These are phyloP conservation scores for Drosophila ezoana DNA, from an alignment of 2,888 invertebrate genomes.

Conservation along the genomic window DNA sequence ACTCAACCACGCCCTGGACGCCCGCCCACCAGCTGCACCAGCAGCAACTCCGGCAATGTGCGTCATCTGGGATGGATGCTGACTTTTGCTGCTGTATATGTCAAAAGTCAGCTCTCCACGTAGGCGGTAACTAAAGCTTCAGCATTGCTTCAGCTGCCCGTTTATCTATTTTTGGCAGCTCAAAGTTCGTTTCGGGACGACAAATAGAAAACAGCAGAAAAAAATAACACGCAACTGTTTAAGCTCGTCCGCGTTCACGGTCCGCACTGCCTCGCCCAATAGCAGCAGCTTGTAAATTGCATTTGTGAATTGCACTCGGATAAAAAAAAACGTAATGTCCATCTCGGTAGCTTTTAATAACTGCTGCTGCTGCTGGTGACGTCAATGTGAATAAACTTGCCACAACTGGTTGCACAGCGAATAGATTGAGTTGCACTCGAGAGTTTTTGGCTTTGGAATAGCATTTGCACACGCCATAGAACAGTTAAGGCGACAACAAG, in stretches of 20 bases:
- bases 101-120: constrained; percentile 42
- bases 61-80: constrained; percentile 30
- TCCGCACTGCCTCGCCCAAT: neutral
- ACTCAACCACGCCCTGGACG: neutral
- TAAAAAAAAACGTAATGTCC: constrained; percentile 5
- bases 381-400: constrained; percentile 34
- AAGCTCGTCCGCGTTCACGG: too few species aligned
- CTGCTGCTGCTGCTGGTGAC: constrained; percentile 24
- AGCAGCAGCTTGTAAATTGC: constrained; percentile 4
- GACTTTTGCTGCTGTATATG: constrained; percentile 33
- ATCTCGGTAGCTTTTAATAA: constrained; percentile 10
- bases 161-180: constrained; percentile 56
- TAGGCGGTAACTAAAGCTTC: constrained; percentile 28
- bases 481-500: neutral
- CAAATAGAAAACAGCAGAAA: constrained; percentile 8
- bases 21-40: constrained; percentile 18
- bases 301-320: constrained; percentile 5
- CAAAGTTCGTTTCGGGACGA: constrained; percentile 34
- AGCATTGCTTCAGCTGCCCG: constrained; percentile 1
- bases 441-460: neutral
- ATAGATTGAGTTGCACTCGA: constrained; percentile 48
- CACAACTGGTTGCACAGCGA: constrained; percentile 5
- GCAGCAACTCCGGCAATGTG: constrained; percentile 16
- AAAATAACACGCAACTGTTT: neutral
- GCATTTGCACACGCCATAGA: too few species aligned